Evolutionary conservation across 2,888 invertebrate genomes (phyloP).

Genomic region (Linyphia triangularis): DNA sequence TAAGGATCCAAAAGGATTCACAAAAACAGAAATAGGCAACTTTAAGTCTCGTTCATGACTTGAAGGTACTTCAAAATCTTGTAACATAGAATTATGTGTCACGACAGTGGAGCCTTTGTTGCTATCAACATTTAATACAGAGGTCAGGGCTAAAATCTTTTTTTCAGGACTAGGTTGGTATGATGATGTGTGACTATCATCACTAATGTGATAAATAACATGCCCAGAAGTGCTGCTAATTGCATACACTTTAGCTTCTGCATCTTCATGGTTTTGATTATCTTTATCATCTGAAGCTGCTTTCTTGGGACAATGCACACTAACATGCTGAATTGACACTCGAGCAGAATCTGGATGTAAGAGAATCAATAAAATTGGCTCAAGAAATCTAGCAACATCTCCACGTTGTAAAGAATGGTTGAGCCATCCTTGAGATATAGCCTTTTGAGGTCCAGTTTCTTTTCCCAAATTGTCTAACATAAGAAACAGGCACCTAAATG

Average conservation of each 20-base stretch:
- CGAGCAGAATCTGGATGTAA: conserved; percentile 89
- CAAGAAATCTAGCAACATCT: conserved; percentile 88
- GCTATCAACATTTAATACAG: conserved; percentile 80
- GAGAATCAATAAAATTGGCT: conserved; percentile 87
- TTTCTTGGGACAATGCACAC: conserved; percentile 78
- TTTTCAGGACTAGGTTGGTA: conserved; percentile 79
- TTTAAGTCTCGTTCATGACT: conserved; percentile 80
- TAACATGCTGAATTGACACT: conserved; percentile 87
- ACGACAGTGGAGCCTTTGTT: conserved; percentile 81
- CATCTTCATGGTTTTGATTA: conserved; percentile 77
- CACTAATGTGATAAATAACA: conserved; percentile 82
- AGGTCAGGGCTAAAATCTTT: conserved; percentile 83
- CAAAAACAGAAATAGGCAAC: conserved; percentile 84
- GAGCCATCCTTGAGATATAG: conserved; percentile 88
- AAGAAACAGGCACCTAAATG: conserved; percentile 85
- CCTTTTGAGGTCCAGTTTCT: conserved; percentile 83
- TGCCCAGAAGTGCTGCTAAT: conserved; percentile 91
- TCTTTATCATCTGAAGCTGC: conserved; percentile 76
- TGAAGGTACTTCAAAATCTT: conserved; percentile 82
- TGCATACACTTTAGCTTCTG: conserved; percentile 86
- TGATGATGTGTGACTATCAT: conserved; percentile 74
- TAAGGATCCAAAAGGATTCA: conserved; percentile 84
- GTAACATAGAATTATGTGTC: conserved; percentile 77
- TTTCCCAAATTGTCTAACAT: conserved; percentile 86
- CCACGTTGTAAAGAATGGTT: conserved; percentile 85